phyloP scores from a whole-genome alignment of 35 echinoderm and acorn worm genomes.

The Hemicentrotus pulcherrimus region DNA sequence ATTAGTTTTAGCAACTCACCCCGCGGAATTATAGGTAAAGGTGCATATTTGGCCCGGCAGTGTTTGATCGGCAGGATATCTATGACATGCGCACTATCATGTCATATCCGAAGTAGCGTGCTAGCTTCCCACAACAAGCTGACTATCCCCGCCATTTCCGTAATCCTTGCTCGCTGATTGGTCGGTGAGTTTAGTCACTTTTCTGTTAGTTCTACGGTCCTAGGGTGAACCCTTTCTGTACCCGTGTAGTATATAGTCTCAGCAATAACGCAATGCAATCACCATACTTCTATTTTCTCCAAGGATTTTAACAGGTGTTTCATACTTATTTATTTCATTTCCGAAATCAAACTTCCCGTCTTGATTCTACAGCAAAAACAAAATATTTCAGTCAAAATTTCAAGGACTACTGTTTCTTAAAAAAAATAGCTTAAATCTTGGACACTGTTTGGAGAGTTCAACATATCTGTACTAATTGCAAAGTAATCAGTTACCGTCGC shows the following conservation, averaged over 20 bases:
- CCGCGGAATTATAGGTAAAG: not conserved
- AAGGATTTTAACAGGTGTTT: not conserved
- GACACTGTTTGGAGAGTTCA: not conserved
- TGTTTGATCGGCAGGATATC: not conserved
- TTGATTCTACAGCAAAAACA: not conserved
- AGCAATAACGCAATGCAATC: not conserved
- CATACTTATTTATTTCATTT: not conserved
- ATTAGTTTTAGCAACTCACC: not conserved
- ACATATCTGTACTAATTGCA: not conserved
- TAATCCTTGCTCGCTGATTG: not conserved
- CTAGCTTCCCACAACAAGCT: not conserved
- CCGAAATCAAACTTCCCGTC: not conserved
- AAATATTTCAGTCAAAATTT: not conserved
- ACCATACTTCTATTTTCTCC: not conserved
- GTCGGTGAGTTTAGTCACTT: not conserved
- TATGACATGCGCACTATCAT: not conserved
- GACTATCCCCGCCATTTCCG: not conserved
- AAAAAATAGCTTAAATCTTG: not conserved
- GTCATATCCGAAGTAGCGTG: not conserved
- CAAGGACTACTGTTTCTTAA: not conserved
- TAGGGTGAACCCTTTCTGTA: not conserved
- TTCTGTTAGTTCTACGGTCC: not conserved
- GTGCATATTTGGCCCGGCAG: not conserved
- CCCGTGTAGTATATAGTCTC: not conserved
- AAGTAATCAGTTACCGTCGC: not conserved